A percentile compares a stretch with the other conserved stretches of the same genome.
Conservation (phyloP, 2,888 invertebrate species). For the Acleris holmiana region DNA sequence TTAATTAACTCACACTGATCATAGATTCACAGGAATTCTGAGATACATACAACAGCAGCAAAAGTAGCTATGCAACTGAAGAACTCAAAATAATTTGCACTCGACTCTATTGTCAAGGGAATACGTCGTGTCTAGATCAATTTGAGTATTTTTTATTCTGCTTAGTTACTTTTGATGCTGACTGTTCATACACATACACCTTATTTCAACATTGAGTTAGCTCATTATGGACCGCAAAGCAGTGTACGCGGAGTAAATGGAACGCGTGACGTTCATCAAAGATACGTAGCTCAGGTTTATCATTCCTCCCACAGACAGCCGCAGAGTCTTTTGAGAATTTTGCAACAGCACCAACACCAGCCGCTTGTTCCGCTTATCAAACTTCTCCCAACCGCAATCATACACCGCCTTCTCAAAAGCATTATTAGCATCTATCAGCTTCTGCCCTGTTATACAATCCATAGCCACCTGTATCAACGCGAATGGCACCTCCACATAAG, state of each 20-base stretch:
- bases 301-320: constrained; percentile 62
- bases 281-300: constrained; percentile 54
- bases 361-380: constrained; percentile 58
- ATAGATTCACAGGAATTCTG: too few species aligned
- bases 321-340: constrained; percentile 60
- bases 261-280: constrained; percentile 58
- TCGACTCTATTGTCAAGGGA: too few species aligned
- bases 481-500: constrained; percentile 55
- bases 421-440: constrained; percentile 57
- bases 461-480: constrained; percentile 49
- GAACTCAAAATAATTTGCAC: too few species aligned
- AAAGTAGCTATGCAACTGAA: too few species aligned
- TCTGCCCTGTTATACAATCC: constrained; percentile 64
- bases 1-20: too few species aligned
- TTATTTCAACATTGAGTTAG: too few species aligned
- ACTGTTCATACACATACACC: too few species aligned
- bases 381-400: constrained; percentile 66
- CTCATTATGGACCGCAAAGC: constrained; percentile 49
- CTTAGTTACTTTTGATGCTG: too few species aligned
- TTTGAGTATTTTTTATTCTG: too few species aligned
- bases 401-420: constrained; percentile 60
- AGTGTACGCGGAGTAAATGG: constrained; percentile 55
- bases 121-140: too few species aligned
- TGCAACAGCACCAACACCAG: constrained; percentile 58
- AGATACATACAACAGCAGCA: too few species aligned